Evolutionary conservation across 2,888 invertebrate species (phyloP), one percentile per base, ranked within the genome.

Genomic region (Drosophila mulleri): DNA sequence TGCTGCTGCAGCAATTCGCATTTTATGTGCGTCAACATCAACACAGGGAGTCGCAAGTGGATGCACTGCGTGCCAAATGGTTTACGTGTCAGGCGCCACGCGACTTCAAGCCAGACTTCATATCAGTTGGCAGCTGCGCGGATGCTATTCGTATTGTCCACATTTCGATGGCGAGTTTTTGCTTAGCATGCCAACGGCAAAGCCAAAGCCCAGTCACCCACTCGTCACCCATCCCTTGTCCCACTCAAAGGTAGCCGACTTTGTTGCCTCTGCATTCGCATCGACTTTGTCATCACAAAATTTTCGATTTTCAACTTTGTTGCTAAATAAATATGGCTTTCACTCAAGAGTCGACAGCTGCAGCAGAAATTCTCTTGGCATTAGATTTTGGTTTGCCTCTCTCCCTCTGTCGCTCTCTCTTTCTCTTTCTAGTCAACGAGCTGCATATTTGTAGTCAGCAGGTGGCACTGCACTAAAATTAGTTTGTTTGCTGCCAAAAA

Each of bases 61-160:
- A 50, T 80, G 89, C 89, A 90, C 76, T 88, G 85, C 84, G 90
- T 86, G 85, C 81, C 90, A 90, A 86, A 86, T 90, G 82, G 82
- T 86, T 90, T 89, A 89, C 90, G 87, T 90, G 88, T 80, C 78
- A 72, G 80, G 70, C 85, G 72, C 72, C 81, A 62, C 50, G 20
- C 48, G 50, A 50, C 35, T 50, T 12, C 32, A 18, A 18, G 18
- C 18, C 54, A 52, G 58, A 66, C 71, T 65, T 56, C 59, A 42
- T 72, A 58, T 57, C 77, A 70, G 42, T 70, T 70, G 64, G 73
- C 60, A 63, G 37, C 54, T 50, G 58, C 59, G 29, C 48, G 26
- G 11, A 11, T 29, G 29, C 48, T n/a, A 6, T 62, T 63, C 61
- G 72, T 68, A 63, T 72, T 77, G 72, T 72, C 78, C 67, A 65